Percentiles rank a stretch among this genome's conserved stretches.
phyloP scores from a whole-genome alignment of 2,888 invertebrate genomes.

The Apodemia mormo region DNA sequence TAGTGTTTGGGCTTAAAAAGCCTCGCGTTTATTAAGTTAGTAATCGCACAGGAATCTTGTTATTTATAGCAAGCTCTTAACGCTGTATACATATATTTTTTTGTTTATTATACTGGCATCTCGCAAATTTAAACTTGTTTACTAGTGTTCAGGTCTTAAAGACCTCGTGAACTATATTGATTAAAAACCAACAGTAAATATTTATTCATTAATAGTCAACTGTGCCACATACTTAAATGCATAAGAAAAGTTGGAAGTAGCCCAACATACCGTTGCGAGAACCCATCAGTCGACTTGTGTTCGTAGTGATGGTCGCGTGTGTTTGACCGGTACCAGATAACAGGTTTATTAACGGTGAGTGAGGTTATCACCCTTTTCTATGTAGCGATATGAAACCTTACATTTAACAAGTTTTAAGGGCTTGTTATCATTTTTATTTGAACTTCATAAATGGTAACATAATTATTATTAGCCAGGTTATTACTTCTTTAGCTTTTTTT shows the following conservation, averaged over 20 bases:
- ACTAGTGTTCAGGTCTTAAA: not conserved
- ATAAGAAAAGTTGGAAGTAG: slow-evolving; percentile 55
- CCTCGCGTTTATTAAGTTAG: too few relatives aligned
- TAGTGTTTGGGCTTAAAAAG: too few relatives aligned
- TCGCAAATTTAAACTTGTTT: not conserved
- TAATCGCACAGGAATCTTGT: too few relatives aligned
- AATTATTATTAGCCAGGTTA: too few relatives aligned
- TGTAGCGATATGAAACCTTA: not conserved
- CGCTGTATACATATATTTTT: too few relatives aligned
- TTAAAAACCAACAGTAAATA: slow-evolving; percentile 16
- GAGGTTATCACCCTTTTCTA: slow-evolving; percentile 26
- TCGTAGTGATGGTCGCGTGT: slow-evolving; percentile 53
- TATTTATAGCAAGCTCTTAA: too few relatives aligned
- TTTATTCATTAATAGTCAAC: slow-evolving; percentile 22
- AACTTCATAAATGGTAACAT: too few relatives aligned
- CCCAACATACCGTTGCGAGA: slow-evolving; percentile 63
- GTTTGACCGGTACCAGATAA: slow-evolving; percentile 31
- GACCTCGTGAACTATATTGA: not conserved
- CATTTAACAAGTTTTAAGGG: not conserved
- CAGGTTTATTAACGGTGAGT: slow-evolving; percentile 55
- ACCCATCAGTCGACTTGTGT: slow-evolving; percentile 57
- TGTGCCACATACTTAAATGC: slow-evolving; percentile 26
- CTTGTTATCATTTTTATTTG: too few relatives aligned
- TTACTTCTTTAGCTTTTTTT: too few relatives aligned
- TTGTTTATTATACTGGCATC: too few relatives aligned